Percentiles rank a stretch among this genome's conserved stretches.
Conservation (phyloP, 2,888 invertebrate genomes). For the Xestoiulus laeticollis region DNA sequence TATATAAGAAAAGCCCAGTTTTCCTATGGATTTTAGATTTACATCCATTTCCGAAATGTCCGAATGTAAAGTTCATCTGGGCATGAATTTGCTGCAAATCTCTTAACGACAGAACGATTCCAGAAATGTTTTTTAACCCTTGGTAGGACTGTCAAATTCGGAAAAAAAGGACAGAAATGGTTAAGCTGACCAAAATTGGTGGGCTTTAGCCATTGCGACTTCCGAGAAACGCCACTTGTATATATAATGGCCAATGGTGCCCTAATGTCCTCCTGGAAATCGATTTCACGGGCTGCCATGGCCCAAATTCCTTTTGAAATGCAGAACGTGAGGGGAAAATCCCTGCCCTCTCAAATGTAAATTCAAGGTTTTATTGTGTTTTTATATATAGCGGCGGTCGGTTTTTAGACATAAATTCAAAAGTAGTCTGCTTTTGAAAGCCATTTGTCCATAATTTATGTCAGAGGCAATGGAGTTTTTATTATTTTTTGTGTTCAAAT, state of each 20-base stretch:
- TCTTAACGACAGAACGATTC: too few species aligned
- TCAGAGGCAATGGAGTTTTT: slow-evolving; percentile 1
- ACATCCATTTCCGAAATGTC: neutral
- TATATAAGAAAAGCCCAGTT: neutral
- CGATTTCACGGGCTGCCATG: neutral
- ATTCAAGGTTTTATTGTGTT: neutral
- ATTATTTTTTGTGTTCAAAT: slow-evolving; percentile 2
- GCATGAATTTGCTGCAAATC: too few species aligned
- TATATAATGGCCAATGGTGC: neutral
- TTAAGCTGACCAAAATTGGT: too few species aligned
- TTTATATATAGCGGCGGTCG: slow-evolving; percentile 10
- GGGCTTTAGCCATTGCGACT: neutral
- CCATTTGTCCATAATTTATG: neutral
- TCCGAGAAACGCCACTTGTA: neutral
- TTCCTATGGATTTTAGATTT: neutral
- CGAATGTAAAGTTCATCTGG: too few species aligned
- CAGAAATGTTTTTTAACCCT: too few species aligned
- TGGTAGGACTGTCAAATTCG: too few species aligned
- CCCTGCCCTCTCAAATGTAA: neutral
- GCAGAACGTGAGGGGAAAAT: neutral
- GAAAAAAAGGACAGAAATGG: too few species aligned
- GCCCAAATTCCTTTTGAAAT: neutral
- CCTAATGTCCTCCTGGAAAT: neutral
- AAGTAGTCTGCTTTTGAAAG: neutral
- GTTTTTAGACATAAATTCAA: neutral